phyloP scores from a whole-genome alignment of 2,797 vertebrate species.

The Poeciliopsis presidionis region DNA sequence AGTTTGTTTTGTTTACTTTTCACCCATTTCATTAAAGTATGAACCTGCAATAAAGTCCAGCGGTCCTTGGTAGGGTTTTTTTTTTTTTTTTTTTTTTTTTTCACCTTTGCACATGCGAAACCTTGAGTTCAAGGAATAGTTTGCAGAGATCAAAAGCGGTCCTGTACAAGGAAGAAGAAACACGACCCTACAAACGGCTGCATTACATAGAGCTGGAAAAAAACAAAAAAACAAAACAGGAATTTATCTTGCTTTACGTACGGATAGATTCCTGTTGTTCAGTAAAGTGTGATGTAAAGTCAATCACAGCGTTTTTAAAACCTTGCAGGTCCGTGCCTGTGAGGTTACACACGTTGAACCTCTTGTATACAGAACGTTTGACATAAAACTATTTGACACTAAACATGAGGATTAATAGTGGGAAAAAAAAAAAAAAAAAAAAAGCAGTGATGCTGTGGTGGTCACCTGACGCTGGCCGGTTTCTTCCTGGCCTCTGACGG shows the following conservation, averaged over 20 bases:
- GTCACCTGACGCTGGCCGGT: slow-evolving; percentile 61
- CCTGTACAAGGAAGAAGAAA: neutral
- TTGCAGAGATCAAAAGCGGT: neutral
- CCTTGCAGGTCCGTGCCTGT: neutral
- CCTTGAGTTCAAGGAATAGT: neutral
- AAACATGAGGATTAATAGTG: neutral
- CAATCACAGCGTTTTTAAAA: neutral
- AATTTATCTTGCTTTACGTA: no score
- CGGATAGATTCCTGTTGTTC: no score
- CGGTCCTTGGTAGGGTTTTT: neutral
- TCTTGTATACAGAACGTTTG: neutral
- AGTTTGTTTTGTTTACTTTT: neutral
- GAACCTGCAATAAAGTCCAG: neutral
- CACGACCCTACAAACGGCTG: neutral
- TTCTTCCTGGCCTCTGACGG: slow-evolving; percentile 66
- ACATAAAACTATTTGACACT: neutral
- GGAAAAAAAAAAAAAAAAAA: no score
- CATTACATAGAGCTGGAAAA: neutral
- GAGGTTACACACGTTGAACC: neutral
- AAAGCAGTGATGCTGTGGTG: neutral
- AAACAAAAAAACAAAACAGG: no score
- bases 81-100: neutral
- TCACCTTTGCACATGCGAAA: neutral
- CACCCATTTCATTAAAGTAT: neutral
- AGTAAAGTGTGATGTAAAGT: neutral